Evolutionary conservation across 2,888 invertebrate species (phyloP).

Genomic region (Homarus gammarus): DNA sequence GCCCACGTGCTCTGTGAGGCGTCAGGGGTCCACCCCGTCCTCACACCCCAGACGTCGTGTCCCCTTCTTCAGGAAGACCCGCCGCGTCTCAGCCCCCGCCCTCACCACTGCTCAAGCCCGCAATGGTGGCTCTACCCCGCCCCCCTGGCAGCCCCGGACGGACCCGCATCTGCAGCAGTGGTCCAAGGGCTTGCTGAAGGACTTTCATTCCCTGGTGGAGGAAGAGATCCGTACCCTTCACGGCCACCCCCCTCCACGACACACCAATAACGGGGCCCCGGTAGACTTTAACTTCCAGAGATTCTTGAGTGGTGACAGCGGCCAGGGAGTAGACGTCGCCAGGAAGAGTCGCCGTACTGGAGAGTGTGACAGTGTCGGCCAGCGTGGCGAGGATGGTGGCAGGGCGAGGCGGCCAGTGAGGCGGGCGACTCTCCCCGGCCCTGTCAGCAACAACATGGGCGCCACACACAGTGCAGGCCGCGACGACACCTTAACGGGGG

Average conservation of each 20-base stretch:
- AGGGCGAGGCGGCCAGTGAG: background rate
- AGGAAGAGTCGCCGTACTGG: background rate
- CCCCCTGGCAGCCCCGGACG: conserved; percentile 27
- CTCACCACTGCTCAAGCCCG: background rate
- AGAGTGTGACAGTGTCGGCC: background rate
- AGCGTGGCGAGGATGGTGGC: background rate
- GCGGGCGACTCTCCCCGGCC: background rate
- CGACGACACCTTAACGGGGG: background rate
- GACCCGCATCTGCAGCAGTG: conserved; percentile 62
- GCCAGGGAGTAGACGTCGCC: background rate
- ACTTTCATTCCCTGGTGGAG: conserved; percentile 67
- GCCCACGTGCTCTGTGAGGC: background rate
- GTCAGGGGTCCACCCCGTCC: conserved; percentile 15
- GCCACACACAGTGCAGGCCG: conserved; percentile 44
- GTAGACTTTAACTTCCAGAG: background rate
- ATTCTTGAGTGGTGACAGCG: background rate
- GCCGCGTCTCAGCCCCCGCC: conserved; percentile 59
- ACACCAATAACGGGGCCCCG: conserved; percentile 15
- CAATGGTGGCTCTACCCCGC: conserved; percentile 5
- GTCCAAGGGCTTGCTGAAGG: conserved; percentile 58
- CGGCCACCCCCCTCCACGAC: background rate
- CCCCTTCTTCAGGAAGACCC: conserved; percentile 30
- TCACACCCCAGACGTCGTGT: conserved; percentile 43
- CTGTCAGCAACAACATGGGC: conserved; percentile 31
- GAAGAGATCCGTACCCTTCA: conserved; percentile 56